Percentiles rank a stretch among this genome's conserved stretches.
These are phyloP conservation scores for Dicyrtoma fusca DNA, from an alignment of 2,888 invertebrate species.

Conservation along the genomic window DNA sequence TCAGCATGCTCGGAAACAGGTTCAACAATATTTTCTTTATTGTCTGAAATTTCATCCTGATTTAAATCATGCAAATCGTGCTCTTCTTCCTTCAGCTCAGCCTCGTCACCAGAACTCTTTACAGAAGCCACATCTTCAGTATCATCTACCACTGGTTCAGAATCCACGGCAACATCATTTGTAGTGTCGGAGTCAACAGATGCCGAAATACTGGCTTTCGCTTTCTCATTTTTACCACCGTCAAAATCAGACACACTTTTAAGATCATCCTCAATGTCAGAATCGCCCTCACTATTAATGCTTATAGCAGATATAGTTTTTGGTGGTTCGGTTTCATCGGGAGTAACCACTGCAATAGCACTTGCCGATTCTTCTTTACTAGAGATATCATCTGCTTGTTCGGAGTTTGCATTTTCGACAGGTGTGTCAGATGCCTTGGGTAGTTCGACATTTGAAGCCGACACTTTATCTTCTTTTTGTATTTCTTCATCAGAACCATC, in stretches of 20 bases:
- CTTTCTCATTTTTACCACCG: background rate
- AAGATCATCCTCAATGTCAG: slow-evolving; percentile 5
- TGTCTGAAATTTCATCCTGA: no score
- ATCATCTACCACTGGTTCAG: background rate
- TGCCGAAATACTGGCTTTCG: no score
- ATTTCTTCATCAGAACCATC: slow-evolving; percentile 9
- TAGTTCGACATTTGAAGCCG: background rate
- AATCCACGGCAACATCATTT: no score
- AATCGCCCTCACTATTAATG: background rate
- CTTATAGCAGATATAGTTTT: background rate
- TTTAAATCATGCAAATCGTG: no score
- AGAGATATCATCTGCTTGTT: background rate
- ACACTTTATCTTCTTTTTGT: background rate
- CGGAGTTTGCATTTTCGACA: background rate
- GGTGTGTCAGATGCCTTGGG: background rate
- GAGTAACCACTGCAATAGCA: no score
- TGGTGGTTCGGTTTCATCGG: no score
- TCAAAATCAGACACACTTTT: background rate
- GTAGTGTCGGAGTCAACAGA: no score
- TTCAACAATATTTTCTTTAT: no score
- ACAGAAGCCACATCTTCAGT: background rate
- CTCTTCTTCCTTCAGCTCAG: no score
- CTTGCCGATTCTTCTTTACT: background rate
- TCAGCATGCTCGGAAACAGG: no score
- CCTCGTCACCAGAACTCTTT: no score